Percentiles rank a stretch among this genome's conserved stretches.
Evolutionary conservation across 2,888 invertebrate species (phyloP).

Genomic region (Torymus aiolomorphi): DNA sequence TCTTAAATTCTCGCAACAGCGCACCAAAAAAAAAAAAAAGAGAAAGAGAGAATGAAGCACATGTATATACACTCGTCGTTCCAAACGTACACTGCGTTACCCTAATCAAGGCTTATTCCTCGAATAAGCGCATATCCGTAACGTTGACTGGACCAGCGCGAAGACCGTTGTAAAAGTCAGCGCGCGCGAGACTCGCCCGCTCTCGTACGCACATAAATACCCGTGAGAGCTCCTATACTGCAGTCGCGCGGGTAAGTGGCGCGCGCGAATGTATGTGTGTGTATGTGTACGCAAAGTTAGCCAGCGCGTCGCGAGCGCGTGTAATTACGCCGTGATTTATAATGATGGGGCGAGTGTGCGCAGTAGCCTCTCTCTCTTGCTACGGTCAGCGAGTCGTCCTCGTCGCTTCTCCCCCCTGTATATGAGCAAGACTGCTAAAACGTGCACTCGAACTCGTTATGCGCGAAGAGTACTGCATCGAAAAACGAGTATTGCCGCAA

Average conservation of each 20-base stretch:
- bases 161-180: constrained; percentile 20
- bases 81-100: constrained; percentile 1
- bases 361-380: not conserved
- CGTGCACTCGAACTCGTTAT: too few species aligned
- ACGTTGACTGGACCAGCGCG: not conserved
- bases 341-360: constrained; percentile 1
- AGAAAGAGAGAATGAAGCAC: not conserved
- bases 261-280: not conserved
- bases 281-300: too few species aligned
- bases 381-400: not conserved
- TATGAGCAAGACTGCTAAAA: too few species aligned
- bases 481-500: not conserved
- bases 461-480: not conserved
- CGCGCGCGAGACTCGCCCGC: not conserved
- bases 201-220: constrained; percentile 12
- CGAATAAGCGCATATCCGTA: not conserved
- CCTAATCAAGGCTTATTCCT: constrained; percentile 23
- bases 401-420: not conserved
- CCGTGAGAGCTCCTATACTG: not conserved
- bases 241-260: not conserved
- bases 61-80: not conserved
- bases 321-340: constrained; percentile 37
- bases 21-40: not conserved
- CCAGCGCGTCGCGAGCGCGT: not conserved
- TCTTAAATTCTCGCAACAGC: too few species aligned